Evolutionary conservation across 2,888 invertebrate species (phyloP).

Genomic region (Chromoteleia sp.): DNA sequence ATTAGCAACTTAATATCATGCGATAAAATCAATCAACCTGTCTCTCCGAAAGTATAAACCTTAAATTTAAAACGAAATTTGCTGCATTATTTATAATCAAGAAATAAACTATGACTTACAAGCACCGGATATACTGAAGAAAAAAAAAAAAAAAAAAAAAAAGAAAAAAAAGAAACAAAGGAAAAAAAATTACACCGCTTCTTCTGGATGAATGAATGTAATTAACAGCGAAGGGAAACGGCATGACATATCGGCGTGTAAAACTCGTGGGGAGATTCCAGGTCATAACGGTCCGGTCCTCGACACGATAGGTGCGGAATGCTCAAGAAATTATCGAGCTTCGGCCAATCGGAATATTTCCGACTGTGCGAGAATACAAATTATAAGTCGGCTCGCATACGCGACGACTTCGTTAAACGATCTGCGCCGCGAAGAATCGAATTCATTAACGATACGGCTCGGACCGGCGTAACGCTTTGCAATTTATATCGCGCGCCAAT

Average conservation of each 20-base stretch:
- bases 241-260: conserved; percentile 60
- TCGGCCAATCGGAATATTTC: conserved; percentile 69
- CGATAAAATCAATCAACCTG: conserved; percentile 57
- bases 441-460: conserved; percentile 45
- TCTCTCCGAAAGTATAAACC: conserved; percentile 29
- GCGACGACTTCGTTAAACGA: conserved; percentile 41
- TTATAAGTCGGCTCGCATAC: conserved; percentile 62
- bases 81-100: conserved; percentile 55
- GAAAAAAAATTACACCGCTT: conserved; percentile 11
- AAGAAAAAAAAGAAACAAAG: conserved; percentile 11
- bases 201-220: conserved; percentile 66
- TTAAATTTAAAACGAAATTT: conserved; percentile 41
- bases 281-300: conserved; percentile 74
- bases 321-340: conserved; percentile 69
- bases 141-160: conserved; percentile 13
- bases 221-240: conserved; percentile 69
- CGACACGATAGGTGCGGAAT: conserved; percentile 68
- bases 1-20: conserved; percentile 10
- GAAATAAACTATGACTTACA: conserved; percentile 50
- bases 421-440: conserved; percentile 29
- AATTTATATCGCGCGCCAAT: conserved; percentile 51
- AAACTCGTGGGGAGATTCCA: conserved; percentile 73
- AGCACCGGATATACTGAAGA: conserved; percentile 22
- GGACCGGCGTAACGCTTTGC: conserved; percentile 26
- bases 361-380: conserved; percentile 67